Conservation (phyloP, 2,113 vertebrate genomes). For the Bothrops jararaca region DNA sequence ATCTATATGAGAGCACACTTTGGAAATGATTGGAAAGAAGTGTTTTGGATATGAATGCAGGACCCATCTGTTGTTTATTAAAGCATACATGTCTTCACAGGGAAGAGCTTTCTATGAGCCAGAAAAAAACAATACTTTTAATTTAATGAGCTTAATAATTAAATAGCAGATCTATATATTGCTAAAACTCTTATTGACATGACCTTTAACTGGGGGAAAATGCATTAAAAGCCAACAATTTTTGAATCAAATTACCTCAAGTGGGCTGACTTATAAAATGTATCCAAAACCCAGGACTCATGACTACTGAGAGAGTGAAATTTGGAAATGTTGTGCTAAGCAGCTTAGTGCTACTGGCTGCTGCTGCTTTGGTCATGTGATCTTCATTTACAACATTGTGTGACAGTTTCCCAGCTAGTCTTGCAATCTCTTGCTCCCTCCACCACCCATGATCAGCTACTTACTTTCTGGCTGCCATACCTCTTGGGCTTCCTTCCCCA, state of each 20-base stretch:
- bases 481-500: neutral
- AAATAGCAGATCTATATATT: neutral
- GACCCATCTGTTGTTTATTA: neutral
- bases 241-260: neutral
- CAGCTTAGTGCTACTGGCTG: neutral
- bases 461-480: neutral
- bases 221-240: neutral
- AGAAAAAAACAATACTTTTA: neutral
- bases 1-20: neutral
- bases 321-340: neutral
- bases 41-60: neutral
- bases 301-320: neutral
- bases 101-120: neutral
- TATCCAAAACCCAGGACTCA: neutral
- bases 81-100: neutral
- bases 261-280: neutral
- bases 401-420: neutral
- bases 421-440: neutral
- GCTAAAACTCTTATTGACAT: neutral
- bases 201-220: neutral
- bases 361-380: neutral
- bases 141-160: neutral
- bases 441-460: neutral
- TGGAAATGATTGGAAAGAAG: neutral
- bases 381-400: neutral